Evolutionary conservation across 2,113 vertebrate genomes (phyloP), one percentile per base, ranked within the genome.

Genomic region (Hypomesus transpacificus): DNA sequence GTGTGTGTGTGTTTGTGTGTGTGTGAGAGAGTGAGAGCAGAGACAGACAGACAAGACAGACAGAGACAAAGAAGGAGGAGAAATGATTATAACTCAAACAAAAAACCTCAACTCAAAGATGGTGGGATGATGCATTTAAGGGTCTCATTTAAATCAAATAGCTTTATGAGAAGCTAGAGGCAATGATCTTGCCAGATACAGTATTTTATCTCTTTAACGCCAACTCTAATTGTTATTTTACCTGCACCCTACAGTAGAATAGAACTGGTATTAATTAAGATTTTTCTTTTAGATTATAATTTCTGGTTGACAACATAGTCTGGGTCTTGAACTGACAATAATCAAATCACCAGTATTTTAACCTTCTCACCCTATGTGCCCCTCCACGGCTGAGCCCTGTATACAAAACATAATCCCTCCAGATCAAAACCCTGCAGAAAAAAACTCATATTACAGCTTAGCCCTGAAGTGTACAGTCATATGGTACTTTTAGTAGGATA

Each of bases 81-180:
- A 89, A 90, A 89, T 90, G 85, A 90, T 90, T 90, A 88, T 82
- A 90, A 87, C 79, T 88, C 87, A 80, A 82, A 88, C 84, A 82
- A 85, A 88, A 89, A 90, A 87, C 87, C 89, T 82, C 87, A 88
- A 84, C 76, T 84, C 84, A 84, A 83, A 84, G 82, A 76, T 63
- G 75, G 80, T 63, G 83, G 83, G 86, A 87, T 88, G 86, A 88
- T 69, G 60, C 87, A 89, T 89, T 89, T 89, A 88, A 86, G 84
- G 76, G 75, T 76, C 80, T 85, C 83, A 87, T 88, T 89, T 88
- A 82, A 84, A 89, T 87, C 82, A 81, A 71, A 68, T 78, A 79
- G 87, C 74, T 87, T 76, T 75, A 71, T 68, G 78, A 76, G 83
- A 87, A 86, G 87, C 85, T 88, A 71, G 66, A 77, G 74, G 80